Percentiles rank a stretch among this genome's conserved stretches.
phyloP scores from a whole-genome alignment of 2,113 vertebrate genomes.

The Sebastes schlegelii region DNA sequence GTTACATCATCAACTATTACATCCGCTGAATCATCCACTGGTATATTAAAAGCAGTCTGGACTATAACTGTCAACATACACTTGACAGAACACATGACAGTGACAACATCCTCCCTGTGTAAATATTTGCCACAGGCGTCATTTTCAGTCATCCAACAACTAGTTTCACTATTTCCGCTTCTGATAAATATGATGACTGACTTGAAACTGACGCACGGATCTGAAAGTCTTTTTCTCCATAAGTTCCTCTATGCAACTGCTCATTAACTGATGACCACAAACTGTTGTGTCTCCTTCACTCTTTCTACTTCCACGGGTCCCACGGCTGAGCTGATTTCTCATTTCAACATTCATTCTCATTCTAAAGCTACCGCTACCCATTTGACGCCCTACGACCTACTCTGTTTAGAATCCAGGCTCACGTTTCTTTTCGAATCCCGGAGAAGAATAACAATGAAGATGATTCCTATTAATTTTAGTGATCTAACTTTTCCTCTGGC shows the following conservation, averaged over 20 bases:
- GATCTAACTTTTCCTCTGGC: neutral
- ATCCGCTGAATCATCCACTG: slow-evolving; percentile 25
- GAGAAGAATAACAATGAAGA: neutral
- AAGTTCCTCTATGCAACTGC: neutral
- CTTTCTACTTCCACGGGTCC: no score
- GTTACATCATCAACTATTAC: no score
- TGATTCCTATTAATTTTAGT: neutral
- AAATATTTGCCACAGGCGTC: neutral
- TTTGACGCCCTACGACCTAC: neutral
- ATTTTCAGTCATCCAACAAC: slow-evolving; percentile 1
- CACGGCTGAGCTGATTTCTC: no score
- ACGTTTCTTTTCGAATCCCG: no score
- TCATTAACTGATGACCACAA: no score
- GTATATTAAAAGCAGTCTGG: neutral
- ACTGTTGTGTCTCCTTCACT: neutral
- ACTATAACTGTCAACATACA: neutral
- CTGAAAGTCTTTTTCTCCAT: neutral
- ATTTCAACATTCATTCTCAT: no score
- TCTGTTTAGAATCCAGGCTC: neutral
- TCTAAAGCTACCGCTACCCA: no score
- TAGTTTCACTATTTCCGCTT: slow-evolving; percentile 23
- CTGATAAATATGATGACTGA: rapidly evolving
- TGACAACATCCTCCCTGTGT: neutral
- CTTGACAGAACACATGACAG: neutral
- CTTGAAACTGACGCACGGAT: neutral